Percentiles rank a stretch among this genome's conserved stretches.
Evolutionary conservation across 2,888 invertebrate genomes (phyloP).

Genomic region (Aspidiotus destructor): DNA sequence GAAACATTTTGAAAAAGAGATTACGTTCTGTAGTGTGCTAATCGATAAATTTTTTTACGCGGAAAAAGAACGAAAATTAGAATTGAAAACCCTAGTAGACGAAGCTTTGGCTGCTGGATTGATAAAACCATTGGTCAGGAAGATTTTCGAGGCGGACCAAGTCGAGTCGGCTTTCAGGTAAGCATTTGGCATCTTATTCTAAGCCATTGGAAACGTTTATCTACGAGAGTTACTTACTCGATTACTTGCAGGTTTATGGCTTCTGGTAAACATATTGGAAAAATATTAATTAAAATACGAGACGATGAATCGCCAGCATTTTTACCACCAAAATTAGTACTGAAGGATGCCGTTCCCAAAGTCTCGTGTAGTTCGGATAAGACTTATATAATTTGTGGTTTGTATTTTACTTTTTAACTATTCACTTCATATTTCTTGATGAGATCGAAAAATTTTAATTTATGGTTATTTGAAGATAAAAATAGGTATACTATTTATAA

Average conservation of each 20-base stretch:
- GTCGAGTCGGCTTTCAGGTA: slow-evolving; percentile 61
- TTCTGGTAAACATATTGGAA: slow-evolving; percentile 70
- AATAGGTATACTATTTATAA: too few relatives aligned
- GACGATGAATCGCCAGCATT: slow-evolving; percentile 43
- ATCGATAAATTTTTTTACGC: slow-evolving; percentile 58
- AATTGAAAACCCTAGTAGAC: slow-evolving; percentile 49
- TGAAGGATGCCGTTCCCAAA: slow-evolving; percentile 44
- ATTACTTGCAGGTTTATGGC: slow-evolving; percentile 43
- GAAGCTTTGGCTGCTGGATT: slow-evolving; percentile 55
- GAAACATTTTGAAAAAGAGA: slow-evolving; percentile 58
- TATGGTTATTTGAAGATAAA: too few relatives aligned
- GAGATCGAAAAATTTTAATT: too few relatives aligned
- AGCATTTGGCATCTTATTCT: not conserved
- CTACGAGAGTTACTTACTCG: too few relatives aligned
- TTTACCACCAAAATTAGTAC: slow-evolving; percentile 26
- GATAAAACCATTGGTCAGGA: slow-evolving; percentile 59
- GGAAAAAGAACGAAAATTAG: slow-evolving; percentile 47
- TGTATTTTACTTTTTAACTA: slow-evolving; percentile 13
- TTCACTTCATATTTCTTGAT: too few relatives aligned
- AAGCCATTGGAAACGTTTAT: too few relatives aligned
- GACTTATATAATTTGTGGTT: slow-evolving; percentile 50
- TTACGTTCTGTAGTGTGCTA: slow-evolving; percentile 67
- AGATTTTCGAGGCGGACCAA: slow-evolving; percentile 54
- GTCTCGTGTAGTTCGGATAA: slow-evolving; percentile 46
- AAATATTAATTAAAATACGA: slow-evolving; percentile 52